Conservation (phyloP, 2,888 invertebrate genomes). For the Tholera decimalis region DNA sequence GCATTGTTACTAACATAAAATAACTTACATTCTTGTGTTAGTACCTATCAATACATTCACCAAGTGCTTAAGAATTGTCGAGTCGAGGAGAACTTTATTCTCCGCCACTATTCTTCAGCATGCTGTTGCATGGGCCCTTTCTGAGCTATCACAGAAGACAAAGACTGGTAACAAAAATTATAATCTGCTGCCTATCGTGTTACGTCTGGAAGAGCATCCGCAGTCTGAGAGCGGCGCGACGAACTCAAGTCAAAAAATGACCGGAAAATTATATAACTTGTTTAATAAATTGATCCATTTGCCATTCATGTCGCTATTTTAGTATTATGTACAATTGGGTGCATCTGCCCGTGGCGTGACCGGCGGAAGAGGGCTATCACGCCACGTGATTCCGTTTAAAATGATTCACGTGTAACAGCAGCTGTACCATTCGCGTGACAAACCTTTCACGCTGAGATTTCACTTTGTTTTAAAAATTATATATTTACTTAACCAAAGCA, state of each 20-base stretch:
- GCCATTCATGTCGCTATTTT: constrained; percentile 66
- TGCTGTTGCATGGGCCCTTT: no score
- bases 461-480: constrained; percentile 8
- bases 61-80: no score
- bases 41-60: no score
- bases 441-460: constrained; percentile 19
- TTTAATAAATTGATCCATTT: constrained; percentile 69
- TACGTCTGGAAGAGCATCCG: constrained; percentile 7
- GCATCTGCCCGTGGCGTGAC: constrained; percentile 65
- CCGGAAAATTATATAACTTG: constrained; percentile 55
- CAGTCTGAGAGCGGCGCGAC: constrained; percentile 9
- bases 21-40: no score
- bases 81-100: no score
- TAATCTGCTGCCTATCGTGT: constrained; percentile 5
- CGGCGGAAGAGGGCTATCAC: constrained; percentile 73
- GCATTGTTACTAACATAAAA: no score
- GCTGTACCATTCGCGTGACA: constrained; percentile 35
- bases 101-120: no score
- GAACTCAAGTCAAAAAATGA: constrained; percentile 44
- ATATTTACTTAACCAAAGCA: no score
- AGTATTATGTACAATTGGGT: constrained; percentile 68
- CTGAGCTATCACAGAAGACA: not conserved
- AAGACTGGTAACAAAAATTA: constrained; percentile 7
- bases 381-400: constrained; percentile 57
- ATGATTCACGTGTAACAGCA: constrained; percentile 57